Conservation (phyloP, 2,888 invertebrate species). For the Achlya flavicornis region DNA sequence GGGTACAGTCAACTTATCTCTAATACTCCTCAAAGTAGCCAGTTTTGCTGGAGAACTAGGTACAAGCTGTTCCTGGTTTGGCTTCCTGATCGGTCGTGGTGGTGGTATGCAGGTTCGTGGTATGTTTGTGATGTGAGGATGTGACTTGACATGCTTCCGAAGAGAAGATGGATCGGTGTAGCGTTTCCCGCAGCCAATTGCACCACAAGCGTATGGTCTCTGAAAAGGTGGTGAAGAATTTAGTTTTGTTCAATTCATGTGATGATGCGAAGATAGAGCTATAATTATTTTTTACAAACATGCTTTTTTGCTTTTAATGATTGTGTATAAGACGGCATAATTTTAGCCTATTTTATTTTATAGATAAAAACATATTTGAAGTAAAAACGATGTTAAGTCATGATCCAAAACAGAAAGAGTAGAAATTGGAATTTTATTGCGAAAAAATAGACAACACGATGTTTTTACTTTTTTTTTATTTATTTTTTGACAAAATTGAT, state of each 20-base stretch:
- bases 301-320: too few species aligned
- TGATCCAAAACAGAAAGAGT: too few species aligned
- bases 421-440: too few species aligned
- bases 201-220: slow-evolving; percentile 97
- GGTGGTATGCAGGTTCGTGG: slow-evolving; percentile 72
- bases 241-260: not conserved
- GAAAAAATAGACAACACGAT: too few species aligned
- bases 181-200: slow-evolving; percentile 93
- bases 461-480: too few species aligned
- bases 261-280: too few species aligned
- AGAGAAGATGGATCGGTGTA: slow-evolving; percentile 97
- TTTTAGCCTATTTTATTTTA: too few species aligned
- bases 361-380: too few species aligned
- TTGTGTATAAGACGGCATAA: too few species aligned
- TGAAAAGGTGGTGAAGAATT: slow-evolving; percentile 57
- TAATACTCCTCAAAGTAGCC: slow-evolving; percentile 69
- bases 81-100: slow-evolving; percentile 55
- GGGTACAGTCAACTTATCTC: slow-evolving; percentile 74
- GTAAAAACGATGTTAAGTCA: too few species aligned
- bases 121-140: slow-evolving; percentile 77
- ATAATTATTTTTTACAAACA: too few species aligned
- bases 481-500: too few species aligned
- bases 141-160: slow-evolving; percentile 96
- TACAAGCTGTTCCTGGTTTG: slow-evolving; percentile 65
- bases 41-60: slow-evolving; percentile 77